Evolutionary conservation across 2,888 invertebrate genomes (phyloP).

Genomic region (Chrysolina haemoptera): DNA sequence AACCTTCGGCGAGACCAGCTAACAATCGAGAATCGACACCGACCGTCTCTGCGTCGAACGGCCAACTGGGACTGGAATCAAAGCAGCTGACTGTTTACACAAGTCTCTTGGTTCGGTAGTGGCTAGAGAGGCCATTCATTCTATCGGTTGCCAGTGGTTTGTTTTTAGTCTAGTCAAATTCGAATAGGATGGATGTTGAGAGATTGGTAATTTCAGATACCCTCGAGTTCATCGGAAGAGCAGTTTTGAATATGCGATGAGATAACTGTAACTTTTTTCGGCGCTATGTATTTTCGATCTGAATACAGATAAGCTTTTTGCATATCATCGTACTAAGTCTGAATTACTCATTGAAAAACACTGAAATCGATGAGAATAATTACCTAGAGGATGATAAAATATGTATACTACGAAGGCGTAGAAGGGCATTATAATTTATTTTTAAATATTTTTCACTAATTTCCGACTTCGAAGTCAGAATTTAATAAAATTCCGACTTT

Average conservation of each 20-base stretch:
- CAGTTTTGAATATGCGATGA: neutral
- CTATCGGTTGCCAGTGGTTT: constrained; percentile 22
- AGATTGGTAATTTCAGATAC: too few relatives aligned
- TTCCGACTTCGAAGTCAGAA: too few relatives aligned
- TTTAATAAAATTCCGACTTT: too few relatives aligned
- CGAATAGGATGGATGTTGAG: neutral
- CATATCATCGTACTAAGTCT: neutral
- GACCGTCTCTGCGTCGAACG: constrained; percentile 25
- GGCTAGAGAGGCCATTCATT: constrained; percentile 22
- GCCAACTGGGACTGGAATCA: constrained; percentile 29
- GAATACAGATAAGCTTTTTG: neutral
- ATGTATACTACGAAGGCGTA: too few relatives aligned
- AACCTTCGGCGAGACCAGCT: constrained; percentile 20
- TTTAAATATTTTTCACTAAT: too few relatives aligned
- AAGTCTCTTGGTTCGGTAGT: constrained; percentile 22
- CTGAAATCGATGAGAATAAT: neutral
- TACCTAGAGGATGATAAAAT: too few relatives aligned
- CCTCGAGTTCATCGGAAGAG: too few relatives aligned
- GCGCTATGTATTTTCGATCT: neutral
- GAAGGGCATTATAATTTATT: too few relatives aligned
- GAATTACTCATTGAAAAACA: neutral
- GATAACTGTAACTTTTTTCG: neutral
- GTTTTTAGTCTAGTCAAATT: constrained; percentile 21
- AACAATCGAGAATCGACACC: constrained; percentile 29
- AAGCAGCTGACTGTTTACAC: constrained; percentile 30